Evolutionary conservation across 2,113 vertebrate species (phyloP).

Genomic region (Hemibagrus wyckioides): DNA sequence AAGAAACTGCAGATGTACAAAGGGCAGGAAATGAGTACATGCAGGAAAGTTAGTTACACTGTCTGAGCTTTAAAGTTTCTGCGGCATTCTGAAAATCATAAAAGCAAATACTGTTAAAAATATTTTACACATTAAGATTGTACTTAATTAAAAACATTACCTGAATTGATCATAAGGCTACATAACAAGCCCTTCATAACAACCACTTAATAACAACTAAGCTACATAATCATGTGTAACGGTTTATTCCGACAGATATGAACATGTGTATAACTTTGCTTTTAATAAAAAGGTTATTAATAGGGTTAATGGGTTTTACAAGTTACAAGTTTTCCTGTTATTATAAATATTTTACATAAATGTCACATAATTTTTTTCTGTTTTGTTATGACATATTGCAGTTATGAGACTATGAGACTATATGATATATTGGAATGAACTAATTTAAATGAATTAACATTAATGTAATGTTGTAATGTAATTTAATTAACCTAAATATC

Average conservation of each 20-base stretch:
- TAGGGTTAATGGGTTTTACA: too few relatives aligned
- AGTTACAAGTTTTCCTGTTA: too few relatives aligned
- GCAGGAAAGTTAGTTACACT: constrained; percentile 13
- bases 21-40: constrained; percentile 34
- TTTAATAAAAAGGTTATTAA: too few relatives aligned
- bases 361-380: background rate
- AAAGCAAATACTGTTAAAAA: background rate
- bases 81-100: background rate
- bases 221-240: background rate
- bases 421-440: background rate
- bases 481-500: background rate
- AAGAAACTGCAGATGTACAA: constrained; percentile 78
- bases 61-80: background rate
- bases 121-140: background rate
- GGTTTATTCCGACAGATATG: background rate
- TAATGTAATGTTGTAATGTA: too few relatives aligned
- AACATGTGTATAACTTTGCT: background rate
- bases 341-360: too few relatives aligned
- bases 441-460: background rate
- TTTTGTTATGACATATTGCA: background rate
- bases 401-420: background rate
- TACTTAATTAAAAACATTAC: background rate
- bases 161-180: background rate
- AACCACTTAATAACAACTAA: background rate
- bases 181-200: background rate